These are phyloP conservation scores for Chascanopsetta lugubris DNA, from an alignment of 2,113 vertebrate species.

Conservation along the genomic window DNA sequence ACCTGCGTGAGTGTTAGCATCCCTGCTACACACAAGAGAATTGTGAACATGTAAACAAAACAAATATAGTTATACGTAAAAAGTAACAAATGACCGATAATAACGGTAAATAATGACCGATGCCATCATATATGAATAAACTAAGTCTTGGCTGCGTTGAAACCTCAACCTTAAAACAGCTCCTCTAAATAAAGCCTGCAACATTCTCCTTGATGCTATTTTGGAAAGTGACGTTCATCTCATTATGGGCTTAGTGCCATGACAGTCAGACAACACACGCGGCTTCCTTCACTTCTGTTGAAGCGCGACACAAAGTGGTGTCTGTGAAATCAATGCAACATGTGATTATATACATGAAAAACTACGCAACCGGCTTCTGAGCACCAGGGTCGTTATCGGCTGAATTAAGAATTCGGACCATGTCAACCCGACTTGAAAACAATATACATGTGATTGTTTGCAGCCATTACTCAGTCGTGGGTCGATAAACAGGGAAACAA, in stretches of 20 bases:
- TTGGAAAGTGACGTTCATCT: constrained; percentile 25
- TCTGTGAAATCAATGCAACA: background rate
- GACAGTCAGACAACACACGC: constrained; percentile 5
- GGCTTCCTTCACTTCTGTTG: background rate
- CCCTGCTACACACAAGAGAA: no score
- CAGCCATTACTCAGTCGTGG: constrained; percentile 39
- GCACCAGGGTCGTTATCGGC: background rate
- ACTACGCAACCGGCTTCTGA: background rate
- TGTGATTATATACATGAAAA: background rate
- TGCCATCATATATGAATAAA: no score
- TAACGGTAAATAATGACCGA: no score
- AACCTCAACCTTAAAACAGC: background rate
- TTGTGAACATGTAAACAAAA: no score
- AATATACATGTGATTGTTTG: constrained; percentile 35
- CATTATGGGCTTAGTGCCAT: constrained; percentile 1
- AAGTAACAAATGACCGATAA: no score
- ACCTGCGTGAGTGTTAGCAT: no score
- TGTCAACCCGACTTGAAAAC: background rate
- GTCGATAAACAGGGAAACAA: constrained; percentile 21
- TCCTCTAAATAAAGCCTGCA: background rate
- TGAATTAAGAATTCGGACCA: background rate
- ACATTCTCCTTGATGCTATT: background rate
- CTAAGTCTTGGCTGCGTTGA: no score
- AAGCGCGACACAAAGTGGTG: background rate
- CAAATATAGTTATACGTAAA: no score